Percentiles rank a stretch among this genome's conserved stretches.
Conservation (phyloP, 2,797 vertebrate species). For the Lepus townsendii region DNA sequence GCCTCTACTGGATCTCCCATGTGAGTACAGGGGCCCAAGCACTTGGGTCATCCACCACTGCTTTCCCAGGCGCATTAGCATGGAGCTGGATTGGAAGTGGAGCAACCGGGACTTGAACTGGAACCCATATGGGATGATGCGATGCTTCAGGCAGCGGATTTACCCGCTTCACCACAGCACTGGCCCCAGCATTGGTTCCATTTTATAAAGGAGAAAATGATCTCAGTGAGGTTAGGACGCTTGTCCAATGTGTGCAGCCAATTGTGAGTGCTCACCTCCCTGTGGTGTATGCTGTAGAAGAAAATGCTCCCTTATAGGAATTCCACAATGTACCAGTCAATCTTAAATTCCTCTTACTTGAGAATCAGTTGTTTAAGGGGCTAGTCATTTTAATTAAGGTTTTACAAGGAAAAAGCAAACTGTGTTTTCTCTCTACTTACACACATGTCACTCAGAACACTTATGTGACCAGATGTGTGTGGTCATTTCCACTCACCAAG, state of each 20-base stretch:
- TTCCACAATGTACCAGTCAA: not conserved
- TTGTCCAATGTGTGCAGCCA: not conserved
- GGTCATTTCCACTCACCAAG: too few relatives aligned
- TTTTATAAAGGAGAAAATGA: conserved; percentile 40
- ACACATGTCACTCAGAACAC: not conserved
- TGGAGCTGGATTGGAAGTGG: too few relatives aligned
- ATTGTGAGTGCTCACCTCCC: not conserved
- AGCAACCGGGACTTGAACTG: too few relatives aligned
- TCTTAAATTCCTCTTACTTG: not conserved
- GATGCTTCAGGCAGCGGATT: too few relatives aligned
- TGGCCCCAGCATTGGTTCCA: not conserved
- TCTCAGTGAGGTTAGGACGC: not conserved
- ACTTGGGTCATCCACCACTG: too few relatives aligned
- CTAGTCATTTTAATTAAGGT: not conserved
- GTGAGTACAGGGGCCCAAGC: too few relatives aligned
- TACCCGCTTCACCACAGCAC: too few relatives aligned
- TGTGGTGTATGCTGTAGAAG: not conserved
- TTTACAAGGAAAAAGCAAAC: not conserved
- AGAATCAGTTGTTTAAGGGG: conserved; percentile 13
- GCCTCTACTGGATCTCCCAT: too few relatives aligned
- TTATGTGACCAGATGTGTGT: too few relatives aligned
- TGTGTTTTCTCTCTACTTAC: not conserved
- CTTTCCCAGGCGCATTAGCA: too few relatives aligned
- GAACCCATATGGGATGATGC: too few relatives aligned
- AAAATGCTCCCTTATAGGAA: not conserved